phyloP scores from a whole-genome alignment of 2,888 invertebrate genomes.

The Carabus problematicus region DNA sequence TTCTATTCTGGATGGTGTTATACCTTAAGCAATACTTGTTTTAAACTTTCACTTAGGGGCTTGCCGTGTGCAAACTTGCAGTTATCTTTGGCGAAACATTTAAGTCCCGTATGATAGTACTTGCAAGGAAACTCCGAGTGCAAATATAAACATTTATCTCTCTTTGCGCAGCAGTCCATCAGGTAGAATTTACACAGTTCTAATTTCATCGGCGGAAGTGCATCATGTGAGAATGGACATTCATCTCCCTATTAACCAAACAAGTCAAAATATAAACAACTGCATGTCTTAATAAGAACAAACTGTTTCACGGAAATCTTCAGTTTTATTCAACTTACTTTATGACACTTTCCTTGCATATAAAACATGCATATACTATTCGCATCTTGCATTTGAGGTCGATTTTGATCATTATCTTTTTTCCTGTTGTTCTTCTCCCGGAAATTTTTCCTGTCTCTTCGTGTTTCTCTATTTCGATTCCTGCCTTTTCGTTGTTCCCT shows the following conservation, averaged over 20 bases:
- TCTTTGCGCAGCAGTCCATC: constrained; percentile 94
- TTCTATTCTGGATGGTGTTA: constrained; percentile 27
- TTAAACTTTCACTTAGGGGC: constrained; percentile 78
- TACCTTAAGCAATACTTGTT: constrained; percentile 60
- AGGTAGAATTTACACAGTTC: constrained; percentile 97
- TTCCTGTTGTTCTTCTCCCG: constrained; percentile 56
- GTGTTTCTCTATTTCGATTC: constrained; percentile 52
- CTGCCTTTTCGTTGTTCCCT: constrained; percentile 64
- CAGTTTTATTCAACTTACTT: constrained; percentile 54
- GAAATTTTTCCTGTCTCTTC: constrained; percentile 59
- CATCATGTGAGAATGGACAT: constrained; percentile 87
- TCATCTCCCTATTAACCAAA: constrained; percentile 70
- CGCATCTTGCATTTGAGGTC: constrained; percentile 66
- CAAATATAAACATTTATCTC: constrained; percentile 95
- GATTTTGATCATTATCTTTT: constrained; percentile 58
- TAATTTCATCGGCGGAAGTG: constrained; percentile 81
- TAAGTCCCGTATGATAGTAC: constrained; percentile 92
- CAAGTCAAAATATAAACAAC: constrained; percentile 18
- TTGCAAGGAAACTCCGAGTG: constrained; percentile 98
- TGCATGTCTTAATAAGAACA: not conserved
- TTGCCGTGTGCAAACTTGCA: constrained; percentile 95
- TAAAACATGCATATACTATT: constrained; percentile 83
- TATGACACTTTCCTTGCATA: constrained; percentile 88
- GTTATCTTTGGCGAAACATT: constrained; percentile 76
- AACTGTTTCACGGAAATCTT: not conserved